Percentiles rank a stretch among this genome's conserved stretches.
Evolutionary conservation across 2,888 invertebrate genomes (phyloP).

Genomic region (Ennomos quercinarius): DNA sequence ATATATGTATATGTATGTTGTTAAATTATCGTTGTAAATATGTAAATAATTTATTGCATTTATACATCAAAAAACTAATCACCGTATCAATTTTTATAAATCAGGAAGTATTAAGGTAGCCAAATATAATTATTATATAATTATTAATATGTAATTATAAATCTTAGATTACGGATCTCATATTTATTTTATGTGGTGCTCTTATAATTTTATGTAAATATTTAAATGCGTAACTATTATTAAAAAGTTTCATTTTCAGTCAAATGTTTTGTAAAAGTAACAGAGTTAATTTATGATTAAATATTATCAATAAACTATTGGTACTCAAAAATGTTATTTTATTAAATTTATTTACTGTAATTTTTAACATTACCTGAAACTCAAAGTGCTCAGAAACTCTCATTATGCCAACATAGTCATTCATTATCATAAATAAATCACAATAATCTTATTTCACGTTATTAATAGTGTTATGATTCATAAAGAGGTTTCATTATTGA

Average conservation of each 20-base stretch:
- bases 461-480: too few relatives aligned
- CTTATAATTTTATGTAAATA: constrained; percentile 62
- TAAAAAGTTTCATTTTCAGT: constrained; percentile 41
- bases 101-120: constrained; percentile 51
- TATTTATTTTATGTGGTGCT: constrained; percentile 52
- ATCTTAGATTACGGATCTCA: constrained; percentile 61
- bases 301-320: constrained; percentile 74
- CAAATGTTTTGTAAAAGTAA: constrained; percentile 42
- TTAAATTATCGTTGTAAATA: constrained; percentile 48
- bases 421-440: too few relatives aligned
- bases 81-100: constrained; percentile 42
- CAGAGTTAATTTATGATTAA: constrained; percentile 61
- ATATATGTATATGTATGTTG: too few relatives aligned
- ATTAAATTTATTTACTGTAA: background rate
- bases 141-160: constrained; percentile 45
- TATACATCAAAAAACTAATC: constrained; percentile 2
- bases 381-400: too few relatives aligned
- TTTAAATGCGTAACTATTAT: constrained; percentile 34
- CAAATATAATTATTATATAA: constrained; percentile 48
- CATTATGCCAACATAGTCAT: too few relatives aligned
- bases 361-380: too few relatives aligned
- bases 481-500: too few relatives aligned
- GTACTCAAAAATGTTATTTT: constrained; percentile 52
- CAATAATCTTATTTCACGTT: too few relatives aligned
- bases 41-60: constrained; percentile 33